These are phyloP conservation scores for Agriopis marginaria DNA, from an alignment of 2,888 invertebrate species.

Conservation along the genomic window DNA sequence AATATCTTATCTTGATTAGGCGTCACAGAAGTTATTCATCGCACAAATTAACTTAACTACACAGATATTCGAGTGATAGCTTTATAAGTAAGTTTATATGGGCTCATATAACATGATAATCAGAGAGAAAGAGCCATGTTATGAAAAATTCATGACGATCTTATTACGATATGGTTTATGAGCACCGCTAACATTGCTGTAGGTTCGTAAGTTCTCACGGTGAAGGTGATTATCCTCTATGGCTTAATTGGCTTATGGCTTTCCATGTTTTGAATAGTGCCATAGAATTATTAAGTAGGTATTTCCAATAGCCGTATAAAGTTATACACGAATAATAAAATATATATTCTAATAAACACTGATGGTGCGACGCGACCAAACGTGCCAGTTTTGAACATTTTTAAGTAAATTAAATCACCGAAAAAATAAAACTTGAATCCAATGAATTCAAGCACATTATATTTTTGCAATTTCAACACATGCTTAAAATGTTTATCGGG, in stretches of 20 bases:
- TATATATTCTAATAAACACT: neutral
- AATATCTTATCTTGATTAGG: neutral
- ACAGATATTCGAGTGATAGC: neutral
- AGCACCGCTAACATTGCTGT: constrained; percentile 2
- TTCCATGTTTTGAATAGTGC: constrained; percentile 20
- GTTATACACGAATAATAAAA: neutral
- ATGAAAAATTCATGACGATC: constrained; percentile 29
- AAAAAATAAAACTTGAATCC: no score
- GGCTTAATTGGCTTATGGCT: constrained; percentile 27
- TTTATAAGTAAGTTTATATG: constrained; percentile 50
- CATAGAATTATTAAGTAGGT: constrained; percentile 24
- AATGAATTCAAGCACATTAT: no score
- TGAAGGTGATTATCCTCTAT: constrained; percentile 18
- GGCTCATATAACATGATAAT: constrained; percentile 21
- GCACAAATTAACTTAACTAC: constrained; percentile 15
- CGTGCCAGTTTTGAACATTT: no score
- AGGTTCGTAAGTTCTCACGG: constrained; percentile 25
- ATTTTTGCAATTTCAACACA: no score
- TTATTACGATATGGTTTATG: constrained; percentile 23
- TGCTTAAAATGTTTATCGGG: no score
- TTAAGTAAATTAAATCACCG: no score
- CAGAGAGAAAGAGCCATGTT: constrained; percentile 13
- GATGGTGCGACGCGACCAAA: neutral
- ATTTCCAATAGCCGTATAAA: constrained; percentile 14
- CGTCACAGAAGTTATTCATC: neutral